Conservation (phyloP, 2,888 invertebrate species). For the Sphaerophoria rueppellii region DNA sequence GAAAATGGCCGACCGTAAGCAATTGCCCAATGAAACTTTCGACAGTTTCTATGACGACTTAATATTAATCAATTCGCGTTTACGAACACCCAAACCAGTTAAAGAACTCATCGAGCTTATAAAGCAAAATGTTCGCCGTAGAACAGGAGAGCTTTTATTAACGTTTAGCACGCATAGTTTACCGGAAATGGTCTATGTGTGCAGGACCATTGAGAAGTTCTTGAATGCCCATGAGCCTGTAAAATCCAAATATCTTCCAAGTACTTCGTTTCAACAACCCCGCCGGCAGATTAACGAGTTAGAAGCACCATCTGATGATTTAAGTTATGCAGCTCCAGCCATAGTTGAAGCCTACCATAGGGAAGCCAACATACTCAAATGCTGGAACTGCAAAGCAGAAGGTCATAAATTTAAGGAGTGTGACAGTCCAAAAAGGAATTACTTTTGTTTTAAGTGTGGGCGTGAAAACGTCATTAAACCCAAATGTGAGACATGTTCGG, state of each 20-base stretch:
- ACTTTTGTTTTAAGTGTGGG: too few species aligned
- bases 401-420: too few species aligned
- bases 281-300: too few species aligned
- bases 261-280: background rate
- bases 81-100: background rate
- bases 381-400: background rate
- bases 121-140: conserved; percentile 1
- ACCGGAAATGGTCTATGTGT: too few species aligned
- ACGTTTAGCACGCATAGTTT: too few species aligned
- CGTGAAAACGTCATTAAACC: too few species aligned
- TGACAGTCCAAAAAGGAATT: too few species aligned
- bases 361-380: conserved; percentile 15
- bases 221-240: background rate
- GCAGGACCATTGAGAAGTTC: too few species aligned
- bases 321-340: background rate
- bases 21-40: background rate
- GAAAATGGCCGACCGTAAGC: background rate
- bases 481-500: too few species aligned
- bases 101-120: background rate
- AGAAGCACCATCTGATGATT: background rate
- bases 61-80: too few species aligned
- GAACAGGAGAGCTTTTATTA: too few species aligned
- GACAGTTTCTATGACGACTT: too few species aligned
- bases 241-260: background rate
- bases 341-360: conserved; percentile 12